Evolutionary conservation across 1,140 invertebrate species (phyloP).

Genomic region (Yoshiicerus persimilis): DNA sequence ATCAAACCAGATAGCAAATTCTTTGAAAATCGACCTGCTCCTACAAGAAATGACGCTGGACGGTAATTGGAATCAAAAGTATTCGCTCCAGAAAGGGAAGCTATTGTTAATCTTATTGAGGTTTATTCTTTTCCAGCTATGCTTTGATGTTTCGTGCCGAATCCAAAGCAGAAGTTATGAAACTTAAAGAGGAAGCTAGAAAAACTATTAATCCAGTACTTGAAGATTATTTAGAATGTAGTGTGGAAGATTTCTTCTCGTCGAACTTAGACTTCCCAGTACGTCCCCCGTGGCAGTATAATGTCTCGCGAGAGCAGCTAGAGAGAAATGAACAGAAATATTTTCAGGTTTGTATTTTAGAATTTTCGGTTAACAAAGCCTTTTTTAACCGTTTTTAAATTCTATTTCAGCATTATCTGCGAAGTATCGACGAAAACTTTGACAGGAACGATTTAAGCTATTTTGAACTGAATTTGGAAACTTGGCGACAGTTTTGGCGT

Average conservation of each 20-base stretch:
- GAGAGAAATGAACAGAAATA: slow-evolving; percentile 74
- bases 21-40: neutral
- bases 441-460: slow-evolving; percentile 63
- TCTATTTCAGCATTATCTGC: slow-evolving; percentile 62
- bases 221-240: slow-evolving; percentile 68
- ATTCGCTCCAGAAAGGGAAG: neutral
- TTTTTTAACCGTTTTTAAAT: neutral
- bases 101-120: neutral
- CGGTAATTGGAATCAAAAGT: neutral
- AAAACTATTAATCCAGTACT: slow-evolving; percentile 60
- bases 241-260: slow-evolving; percentile 70
- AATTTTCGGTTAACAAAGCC: neutral
- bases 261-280: slow-evolving; percentile 75
- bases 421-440: slow-evolving; percentile 59
- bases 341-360: slow-evolving; percentile 59
- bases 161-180: slow-evolving; percentile 65
- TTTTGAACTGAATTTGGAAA: slow-evolving; percentile 89
- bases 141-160: slow-evolving; percentile 74
- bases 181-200: slow-evolving; percentile 64
- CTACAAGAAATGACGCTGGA: neutral
- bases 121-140: slow-evolving; percentile 58
- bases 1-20: neutral
- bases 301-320: slow-evolving; percentile 68
- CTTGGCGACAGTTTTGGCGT: slow-evolving; percentile 90
- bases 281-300: slow-evolving; percentile 76